Evolutionary conservation across 92 coral and sea anemone species (phyloP), one percentile per base, ranked within the genome.

Genomic region (Diadumene lineata): DNA sequence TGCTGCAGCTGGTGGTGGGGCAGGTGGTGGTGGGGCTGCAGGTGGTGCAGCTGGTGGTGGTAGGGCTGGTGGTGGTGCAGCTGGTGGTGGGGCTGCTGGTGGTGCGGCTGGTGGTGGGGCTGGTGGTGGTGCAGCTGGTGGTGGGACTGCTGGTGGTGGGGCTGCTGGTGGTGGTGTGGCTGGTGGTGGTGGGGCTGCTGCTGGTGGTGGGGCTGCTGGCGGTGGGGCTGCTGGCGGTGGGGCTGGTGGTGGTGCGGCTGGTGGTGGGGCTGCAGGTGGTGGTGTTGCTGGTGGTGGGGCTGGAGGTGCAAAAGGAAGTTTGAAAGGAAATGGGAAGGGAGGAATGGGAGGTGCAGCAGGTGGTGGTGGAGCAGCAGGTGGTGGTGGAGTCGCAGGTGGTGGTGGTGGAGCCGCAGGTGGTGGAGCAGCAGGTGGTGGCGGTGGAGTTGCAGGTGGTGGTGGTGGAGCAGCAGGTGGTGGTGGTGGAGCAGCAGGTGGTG

Each of bases 1-100:
- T 2, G 96, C 28, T 0, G 89, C n/a, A 22, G 92, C 34, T 19
- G 84, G 79, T 22, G 86, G 70, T 0, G 93, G 68, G 0, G 93
- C 29, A 0, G 89, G 34, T n/a, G 86, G 25, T 46, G 93, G 78
- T 7, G 89, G 60, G 0, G 89, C 64, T 23, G 89, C 43, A 7
- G 89, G 64, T 31, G 89, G 65, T 0, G 89, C 57, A 0, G 86
- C 60, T n/a, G 88, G 72, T 0, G 81, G 33, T 0, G 85, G 34
- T 0, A 80, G 64, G 1, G 86, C 83, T 0, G 80, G 64, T 15
- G 88, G 57, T 0, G 82, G 34, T 18, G 87, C 58, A 0, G 87
- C 66, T 3, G 78, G 64, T 13, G 87, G 51, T 0, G 82, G 44
- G 0, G 87, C 50, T 19, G 72, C 38, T 0, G 82, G 53, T 10